A percentile compares a stretch with the other conserved stretches of the same genome.
These are phyloP conservation scores for Heliconius ethilla DNA, from an alignment of 2,888 invertebrate genomes.

Conservation along the genomic window DNA sequence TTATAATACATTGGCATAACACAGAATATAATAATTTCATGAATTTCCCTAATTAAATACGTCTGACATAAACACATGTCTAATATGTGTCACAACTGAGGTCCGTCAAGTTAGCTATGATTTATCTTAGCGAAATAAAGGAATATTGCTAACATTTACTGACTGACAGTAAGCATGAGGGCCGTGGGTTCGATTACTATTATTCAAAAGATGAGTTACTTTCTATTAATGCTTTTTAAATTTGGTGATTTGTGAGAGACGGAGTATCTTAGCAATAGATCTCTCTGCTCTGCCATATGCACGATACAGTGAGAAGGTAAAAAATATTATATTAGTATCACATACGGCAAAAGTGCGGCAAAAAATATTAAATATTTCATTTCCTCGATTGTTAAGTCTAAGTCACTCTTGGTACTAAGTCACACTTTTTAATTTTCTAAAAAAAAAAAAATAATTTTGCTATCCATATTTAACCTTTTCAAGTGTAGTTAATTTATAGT, in stretches of 20 bases:
- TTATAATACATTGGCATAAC: too few species aligned
- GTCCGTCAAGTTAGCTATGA: constrained; percentile 1
- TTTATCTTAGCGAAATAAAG: neutral
- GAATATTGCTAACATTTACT: neutral
- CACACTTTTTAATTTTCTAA: neutral
- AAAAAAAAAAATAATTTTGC: neutral
- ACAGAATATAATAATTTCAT: neutral
- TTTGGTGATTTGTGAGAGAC: neutral
- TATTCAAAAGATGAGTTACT: too few species aligned
- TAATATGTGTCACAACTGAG: constrained; percentile 11
- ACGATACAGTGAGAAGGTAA: neutral
- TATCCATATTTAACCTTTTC: constrained; percentile 1
- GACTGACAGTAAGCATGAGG: too few species aligned
- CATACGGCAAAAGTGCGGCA: too few species aligned
- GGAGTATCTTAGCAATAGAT: neutral
- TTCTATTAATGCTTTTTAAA: too few species aligned
- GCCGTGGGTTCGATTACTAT: too few species aligned
- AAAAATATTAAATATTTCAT: too few species aligned
- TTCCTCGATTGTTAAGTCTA: too few species aligned
- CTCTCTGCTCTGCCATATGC: neutral
- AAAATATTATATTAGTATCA: too few species aligned
- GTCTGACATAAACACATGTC: neutral
- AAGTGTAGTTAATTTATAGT: constrained; percentile 2
- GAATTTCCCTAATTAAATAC: neutral
- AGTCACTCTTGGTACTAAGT: too few species aligned